Base-by-base conservation (phyloP, 2,113 vertebrate species). In the Pyrgilauda ruficollis region DNA sequence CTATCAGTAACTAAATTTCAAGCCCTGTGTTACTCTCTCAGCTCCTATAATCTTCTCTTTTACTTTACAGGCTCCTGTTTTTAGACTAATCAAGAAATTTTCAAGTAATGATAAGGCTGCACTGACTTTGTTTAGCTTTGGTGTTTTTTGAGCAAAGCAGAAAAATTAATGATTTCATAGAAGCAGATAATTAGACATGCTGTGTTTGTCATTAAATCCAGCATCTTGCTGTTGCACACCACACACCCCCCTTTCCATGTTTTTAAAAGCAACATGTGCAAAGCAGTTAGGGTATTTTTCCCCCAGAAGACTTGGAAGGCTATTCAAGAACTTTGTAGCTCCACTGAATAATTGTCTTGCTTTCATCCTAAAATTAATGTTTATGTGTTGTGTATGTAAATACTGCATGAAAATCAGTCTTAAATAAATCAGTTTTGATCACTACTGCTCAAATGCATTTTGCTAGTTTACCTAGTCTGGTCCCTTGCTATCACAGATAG, bases 201-300 rank as follows among this genome's bases (percentile, higher is more conserved):
- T 56, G 13, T 49, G 41, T 44, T 41, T 14, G 41, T 67, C 77
- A 52, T 7, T 31, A 24, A 70, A 69, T 69, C 50, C 47, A 76
- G 47, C 31, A 67, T 21, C 33, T n/a, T 81, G 33, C 33, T 76
- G 11, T 22, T 84, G 39, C 30, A 52, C 31, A 41, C 26, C 39
- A 31, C 1, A 1, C 6, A 14, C 6, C 6, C 10, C 10, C 7
- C 13, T 49, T 70, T 30, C 50, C 24, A 35, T 14, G 10, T 44
- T 64, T 90, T 47, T 64, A 16, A 31, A 90, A 84, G 50, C 22
- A 70, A 58, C 1, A 11, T 7, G 17, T 59, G 22, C 70, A 85
- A 90, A 70, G 24, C 3, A 37, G 15, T 56, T 28, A 17, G 3
- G 2, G 1, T 0, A 14, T 81, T 64, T 58, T 24, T 1, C 3